A percentile compares a stretch with the other conserved stretches of the same genome.
phyloP scores from a whole-genome alignment of 2,113 vertebrate genomes.

The Laterallus jamaicensis region DNA sequence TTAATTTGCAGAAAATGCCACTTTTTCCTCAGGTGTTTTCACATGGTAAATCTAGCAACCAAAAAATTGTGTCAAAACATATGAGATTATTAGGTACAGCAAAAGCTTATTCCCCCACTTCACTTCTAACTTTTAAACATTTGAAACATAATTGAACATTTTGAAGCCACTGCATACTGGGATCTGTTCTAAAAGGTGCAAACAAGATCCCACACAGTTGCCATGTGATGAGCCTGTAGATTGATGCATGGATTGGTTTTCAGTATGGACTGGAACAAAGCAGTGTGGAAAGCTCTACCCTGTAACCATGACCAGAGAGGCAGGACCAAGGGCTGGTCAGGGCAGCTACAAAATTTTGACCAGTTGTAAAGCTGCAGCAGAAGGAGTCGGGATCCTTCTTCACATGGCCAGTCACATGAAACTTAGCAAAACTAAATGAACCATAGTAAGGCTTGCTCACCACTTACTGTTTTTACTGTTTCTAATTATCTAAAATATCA shows the following conservation, averaged over 20 bases:
- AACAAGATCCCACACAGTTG: not conserved
- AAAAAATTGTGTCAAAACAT: not conserved
- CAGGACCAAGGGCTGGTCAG: not conserved
- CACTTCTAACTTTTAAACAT: not conserved
- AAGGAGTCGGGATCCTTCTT: not conserved
- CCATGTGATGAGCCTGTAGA: not conserved
- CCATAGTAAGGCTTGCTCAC: not conserved
- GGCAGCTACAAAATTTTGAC: not conserved
- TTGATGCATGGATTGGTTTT: not conserved
- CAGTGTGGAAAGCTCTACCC: not conserved
- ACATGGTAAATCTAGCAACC: not conserved
- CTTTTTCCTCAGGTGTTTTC: not conserved
- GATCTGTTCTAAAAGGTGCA: not conserved
- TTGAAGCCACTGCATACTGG: too few species aligned
- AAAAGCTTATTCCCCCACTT: not conserved
- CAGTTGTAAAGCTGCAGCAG: not conserved
- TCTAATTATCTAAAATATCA: not conserved
- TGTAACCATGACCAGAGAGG: not conserved
- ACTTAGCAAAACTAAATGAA: not conserved
- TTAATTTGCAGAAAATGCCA: not conserved
- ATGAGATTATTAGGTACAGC: not conserved
- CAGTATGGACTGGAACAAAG: not conserved
- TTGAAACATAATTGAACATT: too few species aligned
- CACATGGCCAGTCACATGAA: accelerated
- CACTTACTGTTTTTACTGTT: not conserved